These are phyloP conservation scores for Atherix ibis DNA, from an alignment of 2,888 invertebrate genomes.

Conservation along the genomic window DNA sequence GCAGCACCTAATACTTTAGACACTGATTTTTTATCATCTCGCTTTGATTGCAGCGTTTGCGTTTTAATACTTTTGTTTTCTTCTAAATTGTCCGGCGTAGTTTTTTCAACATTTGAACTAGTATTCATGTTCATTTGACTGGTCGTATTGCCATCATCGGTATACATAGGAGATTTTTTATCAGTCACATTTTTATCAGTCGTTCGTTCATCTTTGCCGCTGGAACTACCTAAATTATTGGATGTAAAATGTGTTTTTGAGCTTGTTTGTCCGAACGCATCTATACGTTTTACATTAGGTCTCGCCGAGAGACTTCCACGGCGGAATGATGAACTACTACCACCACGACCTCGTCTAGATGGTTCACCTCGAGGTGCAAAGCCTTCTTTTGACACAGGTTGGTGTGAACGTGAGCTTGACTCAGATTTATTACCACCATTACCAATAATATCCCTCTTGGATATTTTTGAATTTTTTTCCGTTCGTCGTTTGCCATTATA, in stretches of 20 bases:
- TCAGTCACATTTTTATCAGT: conserved; percentile 17
- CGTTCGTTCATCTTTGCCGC: conserved; percentile 13
- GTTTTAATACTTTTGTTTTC: conserved; percentile 19
- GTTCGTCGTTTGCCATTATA: conserved; percentile 34
- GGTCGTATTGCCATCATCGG: conserved; percentile 49
- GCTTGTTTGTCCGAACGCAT: conserved; percentile 58
- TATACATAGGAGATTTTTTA: conserved; percentile 22
- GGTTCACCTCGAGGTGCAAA: conserved; percentile 82
- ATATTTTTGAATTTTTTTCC: conserved; percentile 36
- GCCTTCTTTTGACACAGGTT: conserved; percentile 39
- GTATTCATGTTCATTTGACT: conserved; percentile 51
- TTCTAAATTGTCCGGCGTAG: conserved; percentile 10
- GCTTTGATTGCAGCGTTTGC: conserved; percentile 13
- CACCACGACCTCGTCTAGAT: conserved; percentile 68
- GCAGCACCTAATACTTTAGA: conserved; percentile 17
- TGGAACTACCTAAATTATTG: conserved; percentile 20
- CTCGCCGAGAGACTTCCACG: conserved; percentile 30
- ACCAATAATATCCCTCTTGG: conserved; percentile 26
- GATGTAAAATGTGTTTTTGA: conserved; percentile 58
- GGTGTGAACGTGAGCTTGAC: conserved; percentile 37
- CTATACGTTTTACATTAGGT: conserved; percentile 44
- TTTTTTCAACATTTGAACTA: conserved; percentile 35
- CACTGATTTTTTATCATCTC: conserved; percentile 17
- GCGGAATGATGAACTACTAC: conserved; percentile 34
- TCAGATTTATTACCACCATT: conserved; percentile 41